These are phyloP conservation scores for Zaprionus kolodkinae DNA, from an alignment of 1,140 invertebrate species.

Conservation along the genomic window DNA sequence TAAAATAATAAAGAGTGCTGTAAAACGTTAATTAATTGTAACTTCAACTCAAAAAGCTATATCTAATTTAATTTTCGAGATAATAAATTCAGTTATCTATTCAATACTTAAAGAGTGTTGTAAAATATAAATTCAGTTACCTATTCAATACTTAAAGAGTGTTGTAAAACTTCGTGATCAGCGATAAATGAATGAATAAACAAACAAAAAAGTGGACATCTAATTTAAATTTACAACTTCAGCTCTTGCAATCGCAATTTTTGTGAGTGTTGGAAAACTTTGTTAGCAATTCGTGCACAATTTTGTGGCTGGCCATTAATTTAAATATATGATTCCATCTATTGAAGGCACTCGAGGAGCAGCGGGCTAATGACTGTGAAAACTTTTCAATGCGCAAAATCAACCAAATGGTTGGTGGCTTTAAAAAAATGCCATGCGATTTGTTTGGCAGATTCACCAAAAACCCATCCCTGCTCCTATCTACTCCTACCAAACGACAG, in stretches of 20 bases:
- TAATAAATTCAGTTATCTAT: not conserved
- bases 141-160: not conserved
- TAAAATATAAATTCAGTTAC: not conserved
- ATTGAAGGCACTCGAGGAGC: not conserved
- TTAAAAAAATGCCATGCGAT: slow-evolving; percentile 6
- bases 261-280: slow-evolving; percentile 2
- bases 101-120: not conserved
- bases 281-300: not conserved
- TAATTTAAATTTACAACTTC: not conserved
- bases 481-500: too few species aligned
- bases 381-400: slow-evolving; percentile 3
- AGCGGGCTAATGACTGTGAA: slow-evolving; percentile 1
- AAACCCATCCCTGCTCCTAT: too few species aligned
- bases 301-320: not conserved
- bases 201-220: not conserved
- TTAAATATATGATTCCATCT: slow-evolving; percentile 5
- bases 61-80: too few species aligned
- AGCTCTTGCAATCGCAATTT: not conserved
- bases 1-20: not conserved
- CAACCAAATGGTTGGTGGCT: slow-evolving; percentile 15
- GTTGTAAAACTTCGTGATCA: not conserved
- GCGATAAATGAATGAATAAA: not conserved
- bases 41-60: not conserved
- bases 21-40: not conserved
- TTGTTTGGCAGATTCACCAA: slow-evolving; percentile 3